Evolutionary conservation across 1,140 invertebrate genomes (phyloP).

Genomic region (Drosophila tropicalis): DNA sequence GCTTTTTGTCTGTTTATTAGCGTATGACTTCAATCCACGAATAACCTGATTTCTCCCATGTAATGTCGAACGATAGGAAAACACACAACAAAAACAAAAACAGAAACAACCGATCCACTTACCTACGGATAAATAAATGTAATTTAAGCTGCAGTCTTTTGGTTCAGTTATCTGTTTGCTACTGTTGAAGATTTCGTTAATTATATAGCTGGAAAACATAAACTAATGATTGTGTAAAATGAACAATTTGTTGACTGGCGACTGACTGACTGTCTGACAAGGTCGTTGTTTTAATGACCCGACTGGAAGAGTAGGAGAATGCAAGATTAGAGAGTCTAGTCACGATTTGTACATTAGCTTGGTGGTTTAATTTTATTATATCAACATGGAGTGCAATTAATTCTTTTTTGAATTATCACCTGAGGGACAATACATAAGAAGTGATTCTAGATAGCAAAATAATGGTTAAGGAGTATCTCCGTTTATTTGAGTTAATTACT

Average conservation of each 20-base stretch:
- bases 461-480: neutral
- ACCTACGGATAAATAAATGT: constrained; percentile 6
- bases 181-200: constrained; percentile 47
- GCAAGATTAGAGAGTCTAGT: constrained; percentile 28
- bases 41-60: constrained; percentile 68
- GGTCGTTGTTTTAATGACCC: constrained; percentile 62
- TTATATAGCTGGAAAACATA: constrained; percentile 51
- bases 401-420: neutral
- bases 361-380: constrained; percentile 19
- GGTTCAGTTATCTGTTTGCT: constrained; percentile 20
- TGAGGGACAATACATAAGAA: neutral
- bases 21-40: constrained; percentile 64
- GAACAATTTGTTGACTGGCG: constrained; percentile 25
- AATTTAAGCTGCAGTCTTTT: constrained; percentile 6
- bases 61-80: constrained; percentile 5
- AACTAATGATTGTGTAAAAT: constrained; percentile 62
- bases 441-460: constrained; percentile 21
- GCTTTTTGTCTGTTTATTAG: constrained; percentile 66
- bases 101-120: neutral
- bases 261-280: constrained; percentile 36
- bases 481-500: neutral
- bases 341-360: constrained; percentile 53
- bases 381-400: constrained; percentile 29
- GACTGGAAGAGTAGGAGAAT: constrained; percentile 6
- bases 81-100: neutral